phyloP scores from a whole-genome alignment of 2,888 invertebrate species.

The Drosophila affinis region DNA sequence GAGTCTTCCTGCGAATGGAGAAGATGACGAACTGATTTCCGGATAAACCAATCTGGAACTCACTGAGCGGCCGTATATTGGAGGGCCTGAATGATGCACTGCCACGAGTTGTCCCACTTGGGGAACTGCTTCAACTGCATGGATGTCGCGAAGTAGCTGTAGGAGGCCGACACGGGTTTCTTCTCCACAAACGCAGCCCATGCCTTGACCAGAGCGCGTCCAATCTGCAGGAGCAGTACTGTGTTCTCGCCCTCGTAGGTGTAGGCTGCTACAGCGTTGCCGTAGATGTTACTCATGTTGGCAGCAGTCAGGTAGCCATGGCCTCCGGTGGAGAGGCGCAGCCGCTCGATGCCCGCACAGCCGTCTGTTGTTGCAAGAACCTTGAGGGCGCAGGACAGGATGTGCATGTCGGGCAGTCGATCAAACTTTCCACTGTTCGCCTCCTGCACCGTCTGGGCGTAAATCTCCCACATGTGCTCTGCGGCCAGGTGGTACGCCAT shows the following conservation, averaged over 20 bases:
- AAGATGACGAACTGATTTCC: background rate
- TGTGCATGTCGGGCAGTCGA: constrained; percentile 92
- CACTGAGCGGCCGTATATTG: constrained; percentile 85
- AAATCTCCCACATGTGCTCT: constrained; percentile 91
- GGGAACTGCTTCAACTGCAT: constrained; percentile 53
- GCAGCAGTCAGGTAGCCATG: constrained; percentile 96
- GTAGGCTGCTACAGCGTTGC: constrained; percentile 91
- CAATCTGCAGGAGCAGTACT: constrained; percentile 94
- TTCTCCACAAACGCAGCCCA: constrained; percentile 88
- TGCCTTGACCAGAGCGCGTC: constrained; percentile 91
- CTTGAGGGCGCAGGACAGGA: constrained; percentile 94
- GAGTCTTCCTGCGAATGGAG: constrained; percentile 87
- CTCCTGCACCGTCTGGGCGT: constrained; percentile 91
- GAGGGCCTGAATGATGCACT: constrained; percentile 83
- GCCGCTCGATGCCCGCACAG: constrained; percentile 90
- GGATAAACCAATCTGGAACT: constrained; percentile 38
- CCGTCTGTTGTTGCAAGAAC: constrained; percentile 92
- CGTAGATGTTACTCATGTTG: constrained; percentile 93
- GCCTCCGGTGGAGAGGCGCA: constrained; percentile 95
- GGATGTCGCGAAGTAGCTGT: constrained; percentile 86
- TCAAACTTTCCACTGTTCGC: constrained; percentile 91
- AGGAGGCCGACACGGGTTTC: constrained; percentile 87
- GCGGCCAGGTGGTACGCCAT: constrained; percentile 91
- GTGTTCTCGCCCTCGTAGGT: constrained; percentile 99
- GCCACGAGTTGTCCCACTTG: constrained; percentile 79